A percentile compares a stretch with the other conserved stretches of the same genome.
phyloP scores from a whole-genome alignment of 1,140 invertebrate genomes.

The Drosophila fuyamai region DNA sequence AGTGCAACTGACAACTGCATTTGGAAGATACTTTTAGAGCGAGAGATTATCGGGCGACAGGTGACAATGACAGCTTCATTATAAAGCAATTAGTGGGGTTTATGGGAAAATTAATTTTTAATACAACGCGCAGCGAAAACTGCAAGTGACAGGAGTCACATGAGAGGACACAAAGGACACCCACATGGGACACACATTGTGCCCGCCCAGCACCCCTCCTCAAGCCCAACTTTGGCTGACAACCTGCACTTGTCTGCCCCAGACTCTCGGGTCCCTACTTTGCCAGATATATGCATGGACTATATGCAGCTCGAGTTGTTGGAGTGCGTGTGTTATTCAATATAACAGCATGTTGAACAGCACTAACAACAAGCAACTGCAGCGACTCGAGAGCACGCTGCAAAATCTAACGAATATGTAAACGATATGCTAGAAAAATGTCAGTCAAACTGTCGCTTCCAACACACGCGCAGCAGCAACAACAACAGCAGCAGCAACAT shows the following conservation, averaged over 20 bases:
- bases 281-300: not conserved
- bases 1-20: conserved; percentile 28
- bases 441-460: conserved; percentile 84
- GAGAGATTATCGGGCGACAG: conserved; percentile 76
- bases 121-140: conserved; percentile 63
- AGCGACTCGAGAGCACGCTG: conserved; percentile 50
- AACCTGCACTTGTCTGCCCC: conserved; percentile 43
- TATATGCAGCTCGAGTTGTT: conserved; percentile 11
- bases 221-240: conserved; percentile 37
- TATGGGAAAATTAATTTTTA: conserved; percentile 73
- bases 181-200: conserved; percentile 21
- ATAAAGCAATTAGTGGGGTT: conserved; percentile 75
- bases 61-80: conserved; percentile 82
- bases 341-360: conserved; percentile 80
- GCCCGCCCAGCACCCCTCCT: not conserved
- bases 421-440: conserved; percentile 84
- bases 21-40: conserved; percentile 28
- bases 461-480: conserved; percentile 76
- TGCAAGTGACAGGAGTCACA: conserved; percentile 77
- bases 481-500: conserved; percentile 39
- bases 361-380: conserved; percentile 65
- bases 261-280: conserved; percentile 19
- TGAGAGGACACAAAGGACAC: conserved; percentile 43
- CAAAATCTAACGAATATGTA: conserved; percentile 82
- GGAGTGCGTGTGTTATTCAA: conserved; percentile 74